A percentile compares a stretch with the other conserved stretches of the same genome.
Evolutionary conservation across 2,888 invertebrate genomes (phyloP).

Genomic region (Nomada flava): DNA sequence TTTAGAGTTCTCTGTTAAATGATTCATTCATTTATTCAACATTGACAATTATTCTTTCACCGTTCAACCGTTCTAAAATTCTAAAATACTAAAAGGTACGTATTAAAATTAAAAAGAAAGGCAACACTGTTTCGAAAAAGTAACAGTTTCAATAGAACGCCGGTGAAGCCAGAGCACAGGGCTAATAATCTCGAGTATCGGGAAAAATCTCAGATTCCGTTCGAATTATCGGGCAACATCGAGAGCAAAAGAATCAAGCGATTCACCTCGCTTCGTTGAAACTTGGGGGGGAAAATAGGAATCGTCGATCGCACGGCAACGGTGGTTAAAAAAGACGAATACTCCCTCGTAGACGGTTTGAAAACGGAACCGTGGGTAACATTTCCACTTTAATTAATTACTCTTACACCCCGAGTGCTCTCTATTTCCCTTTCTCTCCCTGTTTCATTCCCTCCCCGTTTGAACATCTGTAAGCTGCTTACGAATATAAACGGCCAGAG

Average conservation of each 20-base stretch:
- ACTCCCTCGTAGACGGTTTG: constrained; percentile 34
- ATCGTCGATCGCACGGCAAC: neutral
- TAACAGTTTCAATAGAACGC: too few species aligned
- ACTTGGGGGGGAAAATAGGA: neutral
- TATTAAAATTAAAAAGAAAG: too few species aligned
- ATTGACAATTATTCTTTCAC: too few species aligned
- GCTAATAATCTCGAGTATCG: neutral
- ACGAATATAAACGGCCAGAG: constrained; percentile 58
- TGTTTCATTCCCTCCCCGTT: constrained; percentile 43
- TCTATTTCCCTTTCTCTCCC: neutral
- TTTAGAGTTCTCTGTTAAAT: neutral
- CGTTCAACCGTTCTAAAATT: too few species aligned
- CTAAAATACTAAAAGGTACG: too few species aligned
- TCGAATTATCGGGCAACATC: constrained; percentile 7
- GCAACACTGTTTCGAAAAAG: too few species aligned
- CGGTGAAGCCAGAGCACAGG: neutral
- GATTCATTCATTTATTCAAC: too few species aligned
- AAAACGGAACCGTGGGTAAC: constrained; percentile 36
- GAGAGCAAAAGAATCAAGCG: neutral
- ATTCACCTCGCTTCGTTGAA: constrained; percentile 20
- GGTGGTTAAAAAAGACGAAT: constrained; percentile 17
- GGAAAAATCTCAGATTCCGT: neutral
- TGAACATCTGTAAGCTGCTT: constrained; percentile 60
- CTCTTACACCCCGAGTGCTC: constrained; percentile 35
- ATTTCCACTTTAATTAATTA: constrained; percentile 56